Base-by-base conservation (phyloP, 37 sponge, comb jelly and placozoan species). In the Theonella swinhoei region DNA sequence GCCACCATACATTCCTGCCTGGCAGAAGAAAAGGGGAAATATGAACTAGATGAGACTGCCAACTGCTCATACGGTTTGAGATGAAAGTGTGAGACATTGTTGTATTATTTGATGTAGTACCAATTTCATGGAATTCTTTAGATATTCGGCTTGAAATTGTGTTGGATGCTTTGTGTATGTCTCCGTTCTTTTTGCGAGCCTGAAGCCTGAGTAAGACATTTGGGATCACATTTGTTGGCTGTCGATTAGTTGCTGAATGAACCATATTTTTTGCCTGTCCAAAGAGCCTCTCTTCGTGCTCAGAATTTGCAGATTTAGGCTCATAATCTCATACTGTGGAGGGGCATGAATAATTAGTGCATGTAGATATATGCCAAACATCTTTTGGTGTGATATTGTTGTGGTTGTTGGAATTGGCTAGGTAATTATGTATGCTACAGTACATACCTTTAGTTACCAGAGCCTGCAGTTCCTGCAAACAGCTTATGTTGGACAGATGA, bases 231-330 rank as follows among this genome's bases (percentile, higher is more conserved):
- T 36, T 40, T 39, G 29, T 67, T 34, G 9, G 54, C 36, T 79
- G 39, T 67, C 68, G 29, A 38, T 65, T 79, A 28, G 80, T 29
- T 40, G 68, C 43, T 4, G 5, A 43, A 34, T 30, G 19, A 28
- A 35, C 78, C 33, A 77, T 28, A 77, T 77, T 60, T 25, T 68
- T 79, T 7, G 80, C 80, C 80, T 62, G 67, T 37, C 58, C 80
- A 40, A 79, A 68, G 26, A 79, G 30, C 37, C 80, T 79, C 37
- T 79, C 80, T 40, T 79, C 80, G 22, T 79, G 67, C 37, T 79
- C 80, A 23, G 68, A 34, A 37, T 79, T 79, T 4, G 42, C 42
- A 31, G 68, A n/a, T 41, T 79, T 7, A 77, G 78, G 40, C 64
- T 62, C 0, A 77, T 31, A 35, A 77, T 62, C 28, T 77, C 78